Evolutionary conservation across 1,140 invertebrate species (phyloP).

Genomic region (Bombus cullumanus): DNA sequence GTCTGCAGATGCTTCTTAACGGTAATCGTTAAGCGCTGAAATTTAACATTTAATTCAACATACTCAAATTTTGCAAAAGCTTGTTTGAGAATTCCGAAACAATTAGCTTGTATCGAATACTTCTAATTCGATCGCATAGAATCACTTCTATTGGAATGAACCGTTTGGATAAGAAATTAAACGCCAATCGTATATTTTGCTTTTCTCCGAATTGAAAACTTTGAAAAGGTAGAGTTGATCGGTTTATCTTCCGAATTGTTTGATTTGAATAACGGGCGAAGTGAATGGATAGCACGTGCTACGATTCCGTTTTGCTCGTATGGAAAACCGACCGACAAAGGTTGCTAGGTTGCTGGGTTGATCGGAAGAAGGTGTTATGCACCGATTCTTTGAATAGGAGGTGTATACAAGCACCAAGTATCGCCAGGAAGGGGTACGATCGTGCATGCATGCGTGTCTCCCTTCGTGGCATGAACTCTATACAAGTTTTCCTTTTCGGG

Average conservation of each 20-base stretch:
- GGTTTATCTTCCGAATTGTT: background rate
- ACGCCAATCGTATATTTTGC: background rate
- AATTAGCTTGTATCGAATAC: background rate
- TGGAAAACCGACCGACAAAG: constrained; percentile 5
- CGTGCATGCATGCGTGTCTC: constrained; percentile 68
- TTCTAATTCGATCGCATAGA: background rate
- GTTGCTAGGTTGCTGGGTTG: constrained; percentile 12
- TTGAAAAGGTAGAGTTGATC: too few relatives aligned
- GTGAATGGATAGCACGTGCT: constrained; percentile 7
- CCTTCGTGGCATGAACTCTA: constrained; percentile 9
- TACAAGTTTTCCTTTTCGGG: constrained; percentile 26
- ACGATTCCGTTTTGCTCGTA: constrained; percentile 14
- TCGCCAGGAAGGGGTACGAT: constrained; percentile 23
- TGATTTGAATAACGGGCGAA: too few relatives aligned
- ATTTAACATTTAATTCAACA: too few relatives aligned
- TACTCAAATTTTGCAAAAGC: too few relatives aligned
- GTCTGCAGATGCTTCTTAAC: background rate
- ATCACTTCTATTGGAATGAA: background rate
- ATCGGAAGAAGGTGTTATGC: constrained; percentile 28
- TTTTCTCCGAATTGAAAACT: background rate
- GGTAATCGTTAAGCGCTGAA: background rate
- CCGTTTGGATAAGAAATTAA: background rate
- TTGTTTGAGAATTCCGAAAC: too few relatives aligned
- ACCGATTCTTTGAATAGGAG: constrained; percentile 7
- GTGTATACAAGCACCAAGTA: constrained; percentile 22